Evolutionary conservation across 2,888 invertebrate species (phyloP).

Genomic region (Tineola bisselliella): DNA sequence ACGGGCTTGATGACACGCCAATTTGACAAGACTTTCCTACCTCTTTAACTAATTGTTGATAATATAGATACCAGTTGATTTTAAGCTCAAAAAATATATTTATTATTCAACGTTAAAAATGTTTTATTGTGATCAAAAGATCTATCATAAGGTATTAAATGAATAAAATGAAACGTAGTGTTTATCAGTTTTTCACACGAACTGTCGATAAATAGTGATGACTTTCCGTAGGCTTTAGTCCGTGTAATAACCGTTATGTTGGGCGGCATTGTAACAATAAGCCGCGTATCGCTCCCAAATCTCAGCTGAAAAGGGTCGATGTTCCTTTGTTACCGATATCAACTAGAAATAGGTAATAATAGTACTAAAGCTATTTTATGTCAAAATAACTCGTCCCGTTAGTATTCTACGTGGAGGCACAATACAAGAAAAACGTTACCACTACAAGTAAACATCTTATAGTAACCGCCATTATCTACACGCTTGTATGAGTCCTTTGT

Average conservation of each 20-base stretch:
- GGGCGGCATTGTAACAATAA: background rate
- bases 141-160: too few relatives aligned
- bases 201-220: background rate
- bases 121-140: too few relatives aligned
- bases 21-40: too few relatives aligned
- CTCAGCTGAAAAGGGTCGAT: background rate
- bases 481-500: too few relatives aligned
- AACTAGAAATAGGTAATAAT: background rate
- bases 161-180: background rate
- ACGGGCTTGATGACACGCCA: too few relatives aligned
- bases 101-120: too few relatives aligned
- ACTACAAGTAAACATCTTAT: background rate
- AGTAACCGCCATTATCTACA: background rate
- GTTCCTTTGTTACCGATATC: background rate
- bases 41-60: too few relatives aligned
- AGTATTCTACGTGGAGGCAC: background rate
- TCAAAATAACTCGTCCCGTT: background rate
- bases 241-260: background rate
- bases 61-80: too few relatives aligned
- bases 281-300: slow-evolving; percentile 5
- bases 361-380: background rate
- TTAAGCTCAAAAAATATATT: too few relatives aligned
- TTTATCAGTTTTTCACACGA: slow-evolving; percentile 5
- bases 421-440: too few relatives aligned
- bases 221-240: background rate